Evolutionary conservation across 2,797 vertebrate species (phyloP), one percentile per base, ranked within the genome.

Genomic region (Erpetoichthys calabaricus): DNA sequence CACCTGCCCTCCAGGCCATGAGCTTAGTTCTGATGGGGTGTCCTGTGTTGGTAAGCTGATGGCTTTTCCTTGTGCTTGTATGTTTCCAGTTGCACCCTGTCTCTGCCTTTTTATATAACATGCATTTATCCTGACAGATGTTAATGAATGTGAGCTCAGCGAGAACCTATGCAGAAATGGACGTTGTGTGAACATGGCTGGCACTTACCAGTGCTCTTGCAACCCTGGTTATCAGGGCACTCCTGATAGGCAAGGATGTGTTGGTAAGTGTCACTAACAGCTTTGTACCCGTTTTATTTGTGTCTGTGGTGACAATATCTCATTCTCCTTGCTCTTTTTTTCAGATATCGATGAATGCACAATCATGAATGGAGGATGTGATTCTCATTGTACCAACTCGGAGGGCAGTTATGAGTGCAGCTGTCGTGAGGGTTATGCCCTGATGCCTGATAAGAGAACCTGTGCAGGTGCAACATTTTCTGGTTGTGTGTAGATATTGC

Each of bases 361-460:
- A 47, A 87, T 92, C 25, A 88, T 81, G 85, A 96, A 94, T 0
- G 90, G 92, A 0, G 91, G 92, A 59, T 98, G 92, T 10, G 91
- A 90, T 51, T 85, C 83, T 0, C 90, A 86, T 72, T 97, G 92
- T n/a, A 80, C 87, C 62, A 97, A 96, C 80, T 91, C 88, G 0
- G 87, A 97, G 69, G 94, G 93, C 59, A 92, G 90, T 79, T 97
- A 92, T 4, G 85, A 83, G 62, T 97, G 91, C 71, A 86, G 88
- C 81, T 97, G 91, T 5, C 83, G 87, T 0, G 89, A 88, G 3
- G 92, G 94, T 45, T 96, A 94, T 0, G 89, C 83, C 0, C 75
- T 95, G 8, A 91, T 94, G 91, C 90, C 91, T 0, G 85, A 94
- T 67, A 85, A 90, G 71, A 78, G 88, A 56, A 88, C 86, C 0